phyloP scores from a whole-genome alignment of 1,140 invertebrate genomes.

The Panagrolaimus sp. region DNA sequence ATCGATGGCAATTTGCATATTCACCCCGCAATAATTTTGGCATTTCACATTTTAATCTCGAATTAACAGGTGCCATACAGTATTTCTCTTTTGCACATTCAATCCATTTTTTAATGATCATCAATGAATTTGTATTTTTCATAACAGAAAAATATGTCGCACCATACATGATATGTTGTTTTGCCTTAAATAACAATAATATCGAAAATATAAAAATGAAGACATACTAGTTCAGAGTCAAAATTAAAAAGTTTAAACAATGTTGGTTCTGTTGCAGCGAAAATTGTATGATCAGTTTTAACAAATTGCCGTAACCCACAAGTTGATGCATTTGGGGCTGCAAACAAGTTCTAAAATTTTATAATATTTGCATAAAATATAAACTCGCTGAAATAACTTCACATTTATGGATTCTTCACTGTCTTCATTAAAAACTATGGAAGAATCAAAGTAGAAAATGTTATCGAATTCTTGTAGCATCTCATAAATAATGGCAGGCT shows the following conservation, averaged over 20 bases:
- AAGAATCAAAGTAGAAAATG: background rate
- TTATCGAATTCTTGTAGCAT: background rate
- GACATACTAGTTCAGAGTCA: background rate
- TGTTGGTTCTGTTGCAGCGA: background rate
- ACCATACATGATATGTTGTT: background rate
- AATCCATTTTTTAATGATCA: background rate
- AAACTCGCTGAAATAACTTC: background rate
- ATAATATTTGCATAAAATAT: background rate
- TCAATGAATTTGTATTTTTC: background rate
- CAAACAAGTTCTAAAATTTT: background rate
- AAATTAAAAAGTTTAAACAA: background rate
- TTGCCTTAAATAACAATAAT: background rate
- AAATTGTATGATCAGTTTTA: background rate
- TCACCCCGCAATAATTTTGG: background rate
- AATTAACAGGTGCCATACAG: background rate
- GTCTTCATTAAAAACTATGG: background rate
- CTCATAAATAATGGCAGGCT: background rate
- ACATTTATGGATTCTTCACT: background rate
- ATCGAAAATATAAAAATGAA: no score
- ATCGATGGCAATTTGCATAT: slow-evolving; percentile 1
- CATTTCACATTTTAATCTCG: background rate
- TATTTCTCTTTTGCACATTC: background rate
- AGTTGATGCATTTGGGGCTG: background rate
- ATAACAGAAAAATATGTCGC: background rate
- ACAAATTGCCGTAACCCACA: background rate